These are phyloP conservation scores for Melanophora roralis DNA, from an alignment of 2,888 invertebrate species.

Conservation along the genomic window DNA sequence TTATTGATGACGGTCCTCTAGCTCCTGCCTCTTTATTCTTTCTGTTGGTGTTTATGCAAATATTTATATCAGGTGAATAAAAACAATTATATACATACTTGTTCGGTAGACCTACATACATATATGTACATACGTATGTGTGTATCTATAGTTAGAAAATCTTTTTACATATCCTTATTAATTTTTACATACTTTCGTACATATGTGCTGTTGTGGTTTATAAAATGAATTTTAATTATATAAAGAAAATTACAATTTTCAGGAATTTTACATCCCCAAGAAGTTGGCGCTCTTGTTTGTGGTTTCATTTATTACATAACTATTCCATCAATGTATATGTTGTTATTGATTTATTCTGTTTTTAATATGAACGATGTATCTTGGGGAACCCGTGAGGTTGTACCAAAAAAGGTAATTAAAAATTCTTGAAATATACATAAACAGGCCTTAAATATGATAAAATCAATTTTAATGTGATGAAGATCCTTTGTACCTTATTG, in stretches of 20 bases:
- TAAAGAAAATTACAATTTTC: slow-evolving; percentile 59
- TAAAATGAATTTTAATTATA: background rate
- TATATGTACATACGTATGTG: no score
- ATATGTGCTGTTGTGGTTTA: no score
- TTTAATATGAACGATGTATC: slow-evolving; percentile 95
- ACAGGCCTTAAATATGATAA: slow-evolving; percentile 1
- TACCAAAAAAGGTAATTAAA: slow-evolving; percentile 68
- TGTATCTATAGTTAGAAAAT: no score
- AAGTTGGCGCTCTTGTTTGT: slow-evolving; percentile 85
- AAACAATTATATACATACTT: no score
- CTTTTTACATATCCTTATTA: no score
- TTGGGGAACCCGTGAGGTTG: slow-evolving; percentile 95
- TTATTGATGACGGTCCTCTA: slow-evolving; percentile 86
- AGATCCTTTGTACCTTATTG: no score
- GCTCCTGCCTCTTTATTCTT: slow-evolving; percentile 92
- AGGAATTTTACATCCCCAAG: slow-evolving; percentile 87
- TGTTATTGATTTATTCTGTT: slow-evolving; percentile 93
- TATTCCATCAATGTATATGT: slow-evolving; percentile 96
- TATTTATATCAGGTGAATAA: slow-evolving; percentile 80
- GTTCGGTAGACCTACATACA: no score
- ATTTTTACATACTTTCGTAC: no score
- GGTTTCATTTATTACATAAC: slow-evolving; percentile 91
- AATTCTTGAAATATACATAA: background rate
- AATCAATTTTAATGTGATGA: slow-evolving; percentile 22
- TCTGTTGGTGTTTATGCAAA: slow-evolving; percentile 83